Base-by-base conservation (phyloP, 1,140 invertebrate species). In the Drosophila kikkawai region DNA sequence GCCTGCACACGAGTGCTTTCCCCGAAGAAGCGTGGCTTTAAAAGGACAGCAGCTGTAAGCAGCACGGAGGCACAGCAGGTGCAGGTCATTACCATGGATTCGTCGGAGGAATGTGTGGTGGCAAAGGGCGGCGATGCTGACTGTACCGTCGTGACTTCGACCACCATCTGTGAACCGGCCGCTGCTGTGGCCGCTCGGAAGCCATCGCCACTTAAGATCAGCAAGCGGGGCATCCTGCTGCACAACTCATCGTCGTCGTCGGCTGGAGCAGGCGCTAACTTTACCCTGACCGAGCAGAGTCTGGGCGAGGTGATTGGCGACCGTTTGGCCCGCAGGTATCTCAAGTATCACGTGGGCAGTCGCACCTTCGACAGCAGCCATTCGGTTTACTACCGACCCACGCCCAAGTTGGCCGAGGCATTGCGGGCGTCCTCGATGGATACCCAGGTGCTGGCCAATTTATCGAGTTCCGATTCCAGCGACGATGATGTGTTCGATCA, bases 121-220 rank as follows among this genome's bases (percentile, higher is more conserved):
- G 26, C 6, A 15, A 15, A 19, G 17, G 37, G 26, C 37, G 50
- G 57, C 17, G 90, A 91, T 41, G 66, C 42, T 7, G 90, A 91
- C 42, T 91, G 90, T 44, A 82, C 90, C 2, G 60, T 86, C 12
- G 90, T 91, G 13, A 86, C 90, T 13, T 91, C 90, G 0, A 91
- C 90, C 5, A 90, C 86, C 4, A 29, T 56, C 11, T 67, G 69
- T 39, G 85, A 83, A 11, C 19, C 48, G 6, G 15, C 63, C 8
- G 13, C 17, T 2, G 41, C 29, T 11, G 29, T 4, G 8, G 29
- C 17, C 4, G 32, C 57, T 26, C 9, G 6, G 3, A 59, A 73
- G 34, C 50, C 42, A 4, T 26, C 60, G 0, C 59, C 69, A 0
- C 8, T 74, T 1, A 84, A 75, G 29, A 17, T 75, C 1, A 75